Evolutionary conservation across 2,888 invertebrate genomes (phyloP).

Genomic region (Latrodectus hesperus): DNA sequence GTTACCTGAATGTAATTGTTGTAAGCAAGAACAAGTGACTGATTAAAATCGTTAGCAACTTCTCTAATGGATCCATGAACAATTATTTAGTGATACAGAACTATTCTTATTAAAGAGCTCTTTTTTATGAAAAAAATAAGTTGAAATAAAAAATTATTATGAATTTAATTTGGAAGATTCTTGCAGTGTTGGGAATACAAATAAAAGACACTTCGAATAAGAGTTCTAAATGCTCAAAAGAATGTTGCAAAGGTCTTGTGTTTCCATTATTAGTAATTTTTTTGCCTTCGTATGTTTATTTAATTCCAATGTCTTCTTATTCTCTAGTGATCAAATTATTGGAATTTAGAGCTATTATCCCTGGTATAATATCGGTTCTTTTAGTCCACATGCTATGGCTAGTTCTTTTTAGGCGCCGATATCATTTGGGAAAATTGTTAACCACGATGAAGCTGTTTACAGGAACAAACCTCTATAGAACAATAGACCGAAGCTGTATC

Average conservation of each 20-base stretch:
- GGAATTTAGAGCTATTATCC: background rate
- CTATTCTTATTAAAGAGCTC: too few species aligned
- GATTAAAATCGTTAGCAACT: too few species aligned
- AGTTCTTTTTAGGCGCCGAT: slow-evolving; percentile 4
- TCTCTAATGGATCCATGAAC: too few species aligned
- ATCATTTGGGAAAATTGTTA: background rate
- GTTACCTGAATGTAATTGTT: too few species aligned
- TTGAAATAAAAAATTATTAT: too few species aligned
- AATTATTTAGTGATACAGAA: too few species aligned
- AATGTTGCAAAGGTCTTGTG: background rate
- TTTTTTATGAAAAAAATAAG: too few species aligned
- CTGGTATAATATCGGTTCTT: background rate
- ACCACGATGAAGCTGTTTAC: background rate
- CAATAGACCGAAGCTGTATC: background rate
- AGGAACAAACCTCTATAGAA: background rate
- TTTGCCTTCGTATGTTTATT: background rate
- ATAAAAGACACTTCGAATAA: background rate
- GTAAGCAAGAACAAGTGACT: too few species aligned
- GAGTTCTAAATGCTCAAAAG: background rate
- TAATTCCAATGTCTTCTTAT: background rate
- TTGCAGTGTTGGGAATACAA: slow-evolving; percentile 1
- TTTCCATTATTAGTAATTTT: background rate
- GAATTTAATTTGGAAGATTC: background rate
- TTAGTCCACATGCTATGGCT: slow-evolving; percentile 7
- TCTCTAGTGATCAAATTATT: background rate